phyloP scores from a whole-genome alignment of 1,140 invertebrate species.

The Apis dorsata region DNA sequence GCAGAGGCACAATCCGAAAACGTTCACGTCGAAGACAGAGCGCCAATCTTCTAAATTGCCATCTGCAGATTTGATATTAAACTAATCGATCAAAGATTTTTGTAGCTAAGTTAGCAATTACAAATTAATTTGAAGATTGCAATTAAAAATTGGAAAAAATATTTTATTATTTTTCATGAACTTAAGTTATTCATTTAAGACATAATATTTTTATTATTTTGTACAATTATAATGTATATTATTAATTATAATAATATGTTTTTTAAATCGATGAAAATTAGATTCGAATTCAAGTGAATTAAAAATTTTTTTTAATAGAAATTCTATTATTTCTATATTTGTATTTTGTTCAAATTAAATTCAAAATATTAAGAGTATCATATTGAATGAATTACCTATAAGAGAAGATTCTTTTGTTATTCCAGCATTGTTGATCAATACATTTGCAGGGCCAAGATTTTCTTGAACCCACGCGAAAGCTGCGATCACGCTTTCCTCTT shows the following conservation, averaged over 20 bases:
- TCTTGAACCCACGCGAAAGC: constrained; percentile 83
- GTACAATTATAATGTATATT: too few relatives aligned
- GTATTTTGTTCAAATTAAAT: background rate
- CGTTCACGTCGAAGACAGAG: constrained; percentile 80
- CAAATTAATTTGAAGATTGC: background rate
- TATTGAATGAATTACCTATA: constrained; percentile 46
- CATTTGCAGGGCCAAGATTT: constrained; percentile 82
- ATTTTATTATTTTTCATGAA: too few relatives aligned
- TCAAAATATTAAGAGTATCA: background rate
- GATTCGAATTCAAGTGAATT: background rate
- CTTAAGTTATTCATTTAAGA: too few relatives aligned
- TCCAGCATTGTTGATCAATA: constrained; percentile 87
- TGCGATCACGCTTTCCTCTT: constrained; percentile 83
- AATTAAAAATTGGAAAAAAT: too few relatives aligned
- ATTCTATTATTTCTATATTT: background rate
- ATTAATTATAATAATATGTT: background rate
- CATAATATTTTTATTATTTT: too few relatives aligned
- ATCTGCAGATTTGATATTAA: constrained; percentile 50
- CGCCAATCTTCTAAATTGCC: constrained; percentile 72
- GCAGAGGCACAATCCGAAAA: constrained; percentile 80
- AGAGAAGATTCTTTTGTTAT: constrained; percentile 70
- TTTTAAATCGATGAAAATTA: background rate
- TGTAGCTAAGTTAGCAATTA: background rate
- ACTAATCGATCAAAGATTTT: background rate
- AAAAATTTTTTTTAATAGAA: background rate